Evolutionary conservation across 2,888 invertebrate species (phyloP), one percentile per base, ranked within the genome.

Genomic region (Epinotia nisella): DNA sequence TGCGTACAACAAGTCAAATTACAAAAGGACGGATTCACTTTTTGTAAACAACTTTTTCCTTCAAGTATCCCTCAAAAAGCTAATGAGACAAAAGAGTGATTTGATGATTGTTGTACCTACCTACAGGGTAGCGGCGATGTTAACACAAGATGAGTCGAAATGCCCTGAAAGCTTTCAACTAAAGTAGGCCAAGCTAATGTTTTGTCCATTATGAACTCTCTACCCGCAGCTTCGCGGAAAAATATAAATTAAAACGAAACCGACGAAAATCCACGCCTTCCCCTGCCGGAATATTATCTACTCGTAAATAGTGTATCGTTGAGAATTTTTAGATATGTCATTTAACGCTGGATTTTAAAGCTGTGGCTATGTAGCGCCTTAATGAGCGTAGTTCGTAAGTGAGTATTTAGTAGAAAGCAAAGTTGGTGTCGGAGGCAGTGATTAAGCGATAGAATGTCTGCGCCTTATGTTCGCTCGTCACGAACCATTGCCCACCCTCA

Each of bases 171-270:
- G 92, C 91, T 91, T 91, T 90, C 84, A 80, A 75, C 80, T 81
- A 83, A 88, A 89, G 90, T 89, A 87, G 87, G 85, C 85, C 83
- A 83, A 80, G 89, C 86, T 91, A 92, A 93, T 92, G 91, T 90
- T 89, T 86, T 84, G 87, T 86, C 89, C 91, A 92, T 92, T 92
- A 92, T 87, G 86, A 88, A 86, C 87, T 79, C 75, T 82, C 84
- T 77, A 79, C 79, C 81, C 82, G 82, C 78, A 76, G 77, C 76
- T 80, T 81, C 79, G 79, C 77, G 85, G 81, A 84, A 88, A 89
- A 86, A 88, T 87, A 89, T 87, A 89, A 90, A 88, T 87, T 86
- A 87, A 89, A 85, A 86, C 82, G 83, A 64, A 56, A n/a, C 24
- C 51, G 56, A 45, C 53, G 35, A 51, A 64, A 69, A 73, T 62